Evolutionary conservation across 2,888 invertebrate species (phyloP), one percentile per base, ranked within the genome.

Genomic region (Volucella zonaria): DNA sequence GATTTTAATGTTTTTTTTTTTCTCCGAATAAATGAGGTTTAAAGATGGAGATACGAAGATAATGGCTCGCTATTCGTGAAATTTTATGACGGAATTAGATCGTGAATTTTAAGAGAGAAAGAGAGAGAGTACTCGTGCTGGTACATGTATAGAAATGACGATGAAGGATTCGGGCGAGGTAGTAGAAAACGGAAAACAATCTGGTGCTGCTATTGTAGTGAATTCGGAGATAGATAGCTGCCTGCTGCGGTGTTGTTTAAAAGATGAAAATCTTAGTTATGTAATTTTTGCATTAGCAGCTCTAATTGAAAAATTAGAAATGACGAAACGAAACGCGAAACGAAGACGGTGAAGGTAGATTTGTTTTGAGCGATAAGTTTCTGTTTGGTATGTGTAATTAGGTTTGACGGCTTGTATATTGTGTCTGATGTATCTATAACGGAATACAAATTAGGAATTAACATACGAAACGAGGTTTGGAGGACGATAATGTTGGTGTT

Each of bases 81-180:
- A 75, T 79, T 83, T 74, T 66, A 66, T 79, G 79, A 75, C 75
- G 74, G 70, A 83, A 83, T 83, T 79, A 83, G 82, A 82, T 82
- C 78, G 74, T 82, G 70, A 78, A 68, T 77, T 81, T 47, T 12
- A 49, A 54, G 45, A 67, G 54, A 49, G 66, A 51, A 42, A 67
- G 31, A 58, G 75, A 58, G 42, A 56, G 54, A 54, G 64, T 31
- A 31, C 6, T 6, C 4, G 31, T 31, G 4, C 56, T 15, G 18
- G 47, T n/a, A 38, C 45, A 54, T 56, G 45, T 62, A 42, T 62
- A 56, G 40, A 18, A 49, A n/a, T 56, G 54, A 10, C 40, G 45
- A 15, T 8, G 18, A 31, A 31, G 31, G 31, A 31, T 31, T 31
- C 31, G 31, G 6, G 52, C 8, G 10, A 54, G 23, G 18, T 14